phyloP scores from a whole-genome alignment of 2,888 invertebrate species.

The Chymomyza procnemis region DNA sequence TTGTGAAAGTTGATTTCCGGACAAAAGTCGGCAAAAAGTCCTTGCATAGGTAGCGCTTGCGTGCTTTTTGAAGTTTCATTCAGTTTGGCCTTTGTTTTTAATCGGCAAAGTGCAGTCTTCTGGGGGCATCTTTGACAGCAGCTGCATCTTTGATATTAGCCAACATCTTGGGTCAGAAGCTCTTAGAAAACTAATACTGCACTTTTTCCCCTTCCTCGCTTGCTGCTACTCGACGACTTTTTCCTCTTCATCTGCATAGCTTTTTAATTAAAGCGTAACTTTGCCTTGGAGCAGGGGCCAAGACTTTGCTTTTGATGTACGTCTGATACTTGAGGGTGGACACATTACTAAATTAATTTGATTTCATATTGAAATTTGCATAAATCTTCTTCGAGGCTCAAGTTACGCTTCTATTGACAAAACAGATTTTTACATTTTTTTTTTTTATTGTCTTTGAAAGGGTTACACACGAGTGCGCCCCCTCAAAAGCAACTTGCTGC shows the following conservation, averaged over 20 bases:
- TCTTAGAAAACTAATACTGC: not conserved
- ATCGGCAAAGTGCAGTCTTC: slow-evolving; percentile 60
- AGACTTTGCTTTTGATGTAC: slow-evolving; percentile 44
- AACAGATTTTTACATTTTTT: slow-evolving; percentile 39
- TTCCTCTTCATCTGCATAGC: slow-evolving; percentile 41
- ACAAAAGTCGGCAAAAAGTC: not conserved
- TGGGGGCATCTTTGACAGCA: slow-evolving; percentile 24
- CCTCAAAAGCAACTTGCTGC: slow-evolving; percentile 8
- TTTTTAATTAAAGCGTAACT: slow-evolving; percentile 42
- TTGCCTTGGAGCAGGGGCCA: not conserved
- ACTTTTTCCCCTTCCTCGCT: not conserved
- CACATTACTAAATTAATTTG: slow-evolving; percentile 65
- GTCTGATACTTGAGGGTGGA: slow-evolving; percentile 62
- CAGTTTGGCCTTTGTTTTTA: slow-evolving; percentile 55
- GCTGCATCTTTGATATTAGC: slow-evolving; percentile 16
- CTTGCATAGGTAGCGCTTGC: slow-evolving; percentile 15
- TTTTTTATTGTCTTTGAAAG: slow-evolving; percentile 23
- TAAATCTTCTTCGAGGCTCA: slow-evolving; percentile 42
- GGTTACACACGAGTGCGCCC: slow-evolving; percentile 39
- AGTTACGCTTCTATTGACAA: slow-evolving; percentile 38
- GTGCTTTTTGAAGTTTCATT: slow-evolving; percentile 48
- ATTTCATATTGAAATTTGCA: slow-evolving; percentile 55
- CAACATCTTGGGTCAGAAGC: slow-evolving; percentile 10
- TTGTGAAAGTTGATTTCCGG: slow-evolving; percentile 48
- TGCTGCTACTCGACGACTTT: not conserved